Percentiles rank a stretch among this genome's conserved stretches.
Evolutionary conservation across 2,797 vertebrate species (phyloP).

Genomic region (Kryptopterus vitreolus): DNA sequence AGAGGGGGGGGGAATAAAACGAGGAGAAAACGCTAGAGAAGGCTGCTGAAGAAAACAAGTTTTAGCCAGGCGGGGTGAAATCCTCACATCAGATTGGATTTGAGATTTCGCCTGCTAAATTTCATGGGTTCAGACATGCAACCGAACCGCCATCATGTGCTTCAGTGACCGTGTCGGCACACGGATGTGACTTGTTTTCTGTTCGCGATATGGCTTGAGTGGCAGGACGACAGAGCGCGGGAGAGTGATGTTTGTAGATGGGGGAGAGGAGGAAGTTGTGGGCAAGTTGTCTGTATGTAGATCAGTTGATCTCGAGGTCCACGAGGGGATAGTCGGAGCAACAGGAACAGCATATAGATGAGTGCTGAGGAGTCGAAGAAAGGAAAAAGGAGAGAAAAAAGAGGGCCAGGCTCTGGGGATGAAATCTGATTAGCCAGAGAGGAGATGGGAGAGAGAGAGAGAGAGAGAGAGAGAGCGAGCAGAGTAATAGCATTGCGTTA

Average conservation of each 20-base stretch:
- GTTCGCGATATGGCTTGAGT: conserved; percentile 15
- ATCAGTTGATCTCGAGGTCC: conserved; percentile 50
- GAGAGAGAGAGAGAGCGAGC: background rate
- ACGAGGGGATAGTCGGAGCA: conserved; percentile 3
- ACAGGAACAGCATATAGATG: background rate
- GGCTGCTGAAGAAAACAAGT: background rate
- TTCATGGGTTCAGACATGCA: conserved; percentile 29
- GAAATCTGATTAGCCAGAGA: conserved; percentile 50
- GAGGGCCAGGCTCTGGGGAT: conserved; percentile 19
- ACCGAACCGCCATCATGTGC: conserved; percentile 33
- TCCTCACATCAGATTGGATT: conserved; percentile 22
- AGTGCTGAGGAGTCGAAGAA: conserved; percentile 13
- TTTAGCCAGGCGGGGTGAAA: conserved; percentile 28
- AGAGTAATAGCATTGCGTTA: background rate
- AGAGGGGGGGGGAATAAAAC: background rate
- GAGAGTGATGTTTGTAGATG: background rate
- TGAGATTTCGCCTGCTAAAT: conserved; percentile 21
- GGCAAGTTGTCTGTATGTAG: background rate
- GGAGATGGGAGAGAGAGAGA: background rate
- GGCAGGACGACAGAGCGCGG: background rate
- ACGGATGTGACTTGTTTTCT: conserved; percentile 24
- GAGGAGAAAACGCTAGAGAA: background rate
- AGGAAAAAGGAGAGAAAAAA: conserved; percentile 17
- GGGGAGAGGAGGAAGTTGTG: background rate
- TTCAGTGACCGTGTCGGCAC: conserved; percentile 29